phyloP scores from a whole-genome alignment of 2,888 invertebrate genomes.

The Baronia brevicornis region DNA sequence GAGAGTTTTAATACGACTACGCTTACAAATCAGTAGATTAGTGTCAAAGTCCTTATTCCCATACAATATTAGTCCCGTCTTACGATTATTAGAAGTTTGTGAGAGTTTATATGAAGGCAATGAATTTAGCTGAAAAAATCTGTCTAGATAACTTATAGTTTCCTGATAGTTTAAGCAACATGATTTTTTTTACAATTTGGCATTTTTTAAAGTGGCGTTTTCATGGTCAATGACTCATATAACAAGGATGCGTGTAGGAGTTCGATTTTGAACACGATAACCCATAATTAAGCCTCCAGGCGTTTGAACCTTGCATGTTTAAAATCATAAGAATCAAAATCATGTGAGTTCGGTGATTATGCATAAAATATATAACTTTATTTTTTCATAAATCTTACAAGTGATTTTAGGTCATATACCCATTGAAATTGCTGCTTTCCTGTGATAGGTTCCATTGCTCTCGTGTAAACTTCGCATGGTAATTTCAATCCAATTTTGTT shows the following conservation, averaged over 20 bases:
- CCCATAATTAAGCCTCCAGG: conserved; percentile 12
- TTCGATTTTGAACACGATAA: conserved; percentile 7
- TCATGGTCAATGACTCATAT: conserved; percentile 8
- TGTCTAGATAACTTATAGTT: too few relatives aligned
- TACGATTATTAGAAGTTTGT: conserved; percentile 87
- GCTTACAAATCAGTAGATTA: conserved; percentile 86
- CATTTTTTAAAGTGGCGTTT: conserved; percentile 5
- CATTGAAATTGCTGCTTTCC: not conserved
- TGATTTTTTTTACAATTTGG: not conserved
- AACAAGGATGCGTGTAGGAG: conserved; percentile 10
- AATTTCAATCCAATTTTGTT: conserved; percentile 7
- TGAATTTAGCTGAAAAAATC: conserved; percentile 81
- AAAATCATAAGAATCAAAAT: conserved; percentile 4
- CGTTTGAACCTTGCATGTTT: conserved; percentile 9
- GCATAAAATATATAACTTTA: conserved; percentile 5
- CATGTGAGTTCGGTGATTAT: not conserved
- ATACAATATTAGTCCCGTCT: conserved; percentile 92
- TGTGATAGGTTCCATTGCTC: conserved; percentile 6
- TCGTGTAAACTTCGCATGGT: conserved; percentile 5
- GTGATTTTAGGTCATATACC: conserved; percentile 2
- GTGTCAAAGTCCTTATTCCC: conserved; percentile 90
- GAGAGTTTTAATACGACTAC: conserved; percentile 86
- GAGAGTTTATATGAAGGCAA: conserved; percentile 91
- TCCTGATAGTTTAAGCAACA: too few relatives aligned
- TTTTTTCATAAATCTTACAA: not conserved